phyloP scores from a whole-genome alignment of 2,113 vertebrate genomes.

The Podiceps cristatus region DNA sequence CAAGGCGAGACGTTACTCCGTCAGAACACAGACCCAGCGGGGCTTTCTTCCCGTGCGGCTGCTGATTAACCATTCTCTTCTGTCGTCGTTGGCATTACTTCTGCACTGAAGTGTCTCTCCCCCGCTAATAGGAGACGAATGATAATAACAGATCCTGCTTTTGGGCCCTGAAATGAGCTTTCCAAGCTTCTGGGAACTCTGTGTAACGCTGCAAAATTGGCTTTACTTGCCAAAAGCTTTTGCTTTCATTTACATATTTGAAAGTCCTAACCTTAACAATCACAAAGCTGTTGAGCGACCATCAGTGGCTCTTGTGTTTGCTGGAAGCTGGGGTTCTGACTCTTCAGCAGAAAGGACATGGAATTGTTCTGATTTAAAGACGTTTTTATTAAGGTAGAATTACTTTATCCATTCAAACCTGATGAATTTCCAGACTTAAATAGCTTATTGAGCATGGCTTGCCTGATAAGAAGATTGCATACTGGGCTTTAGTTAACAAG shows the following conservation, averaged over 20 bases:
- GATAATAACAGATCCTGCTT: not conserved
- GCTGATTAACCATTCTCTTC: not conserved
- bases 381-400: slow-evolving; percentile 45
- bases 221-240: not conserved
- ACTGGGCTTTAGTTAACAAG: slow-evolving; percentile 34
- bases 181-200: not conserved
- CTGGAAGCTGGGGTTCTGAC: not conserved
- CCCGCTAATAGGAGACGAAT: not conserved
- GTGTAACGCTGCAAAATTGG: not conserved
- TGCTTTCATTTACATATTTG: not conserved
- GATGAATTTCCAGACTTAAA: slow-evolving; percentile 48
- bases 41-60: not conserved
- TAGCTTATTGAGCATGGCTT: slow-evolving; percentile 29
- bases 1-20: rapidly evolving
- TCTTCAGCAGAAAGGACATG: not conserved
- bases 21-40: not conserved
- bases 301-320: not conserved
- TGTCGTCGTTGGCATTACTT: not conserved
- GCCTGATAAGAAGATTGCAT: slow-evolving; percentile 34
- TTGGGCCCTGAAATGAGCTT: not conserved
- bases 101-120: not conserved
- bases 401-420: slow-evolving; percentile 17
- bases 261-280: not conserved
- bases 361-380: slow-evolving; percentile 34
- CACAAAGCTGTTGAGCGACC: rapidly evolving